Conservation (phyloP, 2,888 invertebrate genomes). For the Melangyna quadrimaculata region DNA sequence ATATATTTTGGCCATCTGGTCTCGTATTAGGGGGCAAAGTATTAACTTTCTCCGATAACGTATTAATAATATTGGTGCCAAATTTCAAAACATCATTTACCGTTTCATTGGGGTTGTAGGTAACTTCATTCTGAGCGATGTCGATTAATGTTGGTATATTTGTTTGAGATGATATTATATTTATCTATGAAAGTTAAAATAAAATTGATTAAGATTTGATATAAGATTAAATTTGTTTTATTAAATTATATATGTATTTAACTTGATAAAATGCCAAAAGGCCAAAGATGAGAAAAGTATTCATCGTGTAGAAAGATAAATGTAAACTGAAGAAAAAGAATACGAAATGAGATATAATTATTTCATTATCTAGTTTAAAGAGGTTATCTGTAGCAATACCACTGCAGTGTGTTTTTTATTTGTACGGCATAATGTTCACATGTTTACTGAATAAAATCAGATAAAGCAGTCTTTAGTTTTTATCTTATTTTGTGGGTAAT, state of each 20-base stretch:
- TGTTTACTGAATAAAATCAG: background rate
- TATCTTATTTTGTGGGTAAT: background rate
- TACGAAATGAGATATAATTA: background rate
- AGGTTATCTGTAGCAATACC: background rate
- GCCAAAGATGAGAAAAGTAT: background rate
- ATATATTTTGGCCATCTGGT: conserved; percentile 32
- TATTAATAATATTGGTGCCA: conserved; percentile 27
- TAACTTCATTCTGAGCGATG: background rate
- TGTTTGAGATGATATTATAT: background rate
- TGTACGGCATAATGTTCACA: background rate
- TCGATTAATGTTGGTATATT: background rate
- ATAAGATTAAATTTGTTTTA: background rate
- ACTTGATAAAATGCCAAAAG: background rate
- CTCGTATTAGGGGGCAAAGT: conserved; percentile 3
- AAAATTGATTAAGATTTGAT: background rate
- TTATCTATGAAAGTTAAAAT: background rate
- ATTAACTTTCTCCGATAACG: conserved; percentile 26
- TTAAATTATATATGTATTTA: background rate
- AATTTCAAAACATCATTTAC: conserved; percentile 35
- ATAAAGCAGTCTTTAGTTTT: background rate
- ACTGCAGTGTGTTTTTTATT: background rate
- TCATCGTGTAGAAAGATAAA: background rate
- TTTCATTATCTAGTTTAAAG: background rate
- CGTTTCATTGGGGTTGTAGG: background rate
- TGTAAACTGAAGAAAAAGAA: background rate